Conservation (phyloP, 1,140 invertebrate genomes). For the Drosophila lacteicornis region DNA sequence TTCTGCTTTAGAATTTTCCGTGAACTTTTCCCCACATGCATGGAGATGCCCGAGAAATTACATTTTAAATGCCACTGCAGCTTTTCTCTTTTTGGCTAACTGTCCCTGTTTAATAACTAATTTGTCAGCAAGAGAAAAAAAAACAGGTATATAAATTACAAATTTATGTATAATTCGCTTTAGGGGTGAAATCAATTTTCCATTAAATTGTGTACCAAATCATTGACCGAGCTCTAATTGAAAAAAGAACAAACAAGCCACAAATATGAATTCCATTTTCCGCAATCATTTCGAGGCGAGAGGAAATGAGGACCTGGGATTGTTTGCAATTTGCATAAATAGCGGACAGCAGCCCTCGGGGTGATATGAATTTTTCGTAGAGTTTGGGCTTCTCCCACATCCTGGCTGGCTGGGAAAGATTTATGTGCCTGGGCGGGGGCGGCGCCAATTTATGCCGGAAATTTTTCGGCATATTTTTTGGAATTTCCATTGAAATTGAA, state of each 20-base stretch:
- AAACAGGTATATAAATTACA: neutral
- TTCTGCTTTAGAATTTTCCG: constrained; percentile 52
- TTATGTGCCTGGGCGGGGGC: constrained; percentile 45
- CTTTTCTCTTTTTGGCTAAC: neutral
- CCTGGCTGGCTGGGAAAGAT: constrained; percentile 42
- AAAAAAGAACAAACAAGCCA: constrained; percentile 58
- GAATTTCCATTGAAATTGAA: constrained; percentile 67
- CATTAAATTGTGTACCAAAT: constrained; percentile 44
- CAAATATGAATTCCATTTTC: constrained; percentile 60
- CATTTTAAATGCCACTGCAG: constrained; percentile 67
- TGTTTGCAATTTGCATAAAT: constrained; percentile 68
- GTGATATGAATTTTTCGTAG: constrained; percentile 1
- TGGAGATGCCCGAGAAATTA: constrained; percentile 53
- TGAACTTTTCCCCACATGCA: constrained; percentile 44
- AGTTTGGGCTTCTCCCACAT: constrained; percentile 12
- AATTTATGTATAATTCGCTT: constrained; percentile 32
- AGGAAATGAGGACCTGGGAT: constrained; percentile 51
- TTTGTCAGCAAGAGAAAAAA: constrained; percentile 1
- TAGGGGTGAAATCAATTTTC: constrained; percentile 36
- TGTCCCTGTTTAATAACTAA: constrained; percentile 39
- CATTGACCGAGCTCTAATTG: constrained; percentile 50
- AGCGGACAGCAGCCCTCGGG: constrained; percentile 43
- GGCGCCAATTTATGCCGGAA: constrained; percentile 73
- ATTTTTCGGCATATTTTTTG: constrained; percentile 68
- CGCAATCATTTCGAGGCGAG: constrained; percentile 12